Conservation (phyloP, 2,888 invertebrate genomes). For the Taenaris catops region DNA sequence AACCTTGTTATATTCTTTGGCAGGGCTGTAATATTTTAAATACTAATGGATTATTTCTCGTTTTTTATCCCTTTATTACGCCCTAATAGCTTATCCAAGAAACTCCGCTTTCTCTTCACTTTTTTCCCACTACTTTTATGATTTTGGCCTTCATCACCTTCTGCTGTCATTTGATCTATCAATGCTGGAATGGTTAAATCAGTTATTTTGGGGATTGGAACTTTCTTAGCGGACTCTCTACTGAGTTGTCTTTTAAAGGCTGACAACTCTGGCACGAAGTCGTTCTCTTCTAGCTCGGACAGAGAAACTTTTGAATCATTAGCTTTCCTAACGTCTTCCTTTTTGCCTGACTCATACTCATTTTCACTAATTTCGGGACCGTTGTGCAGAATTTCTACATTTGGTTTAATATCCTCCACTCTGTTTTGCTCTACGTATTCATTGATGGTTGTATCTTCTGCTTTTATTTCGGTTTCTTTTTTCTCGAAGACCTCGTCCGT, state of each 20-base stretch:
- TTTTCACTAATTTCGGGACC: constrained; percentile 37
- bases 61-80: constrained; percentile 51
- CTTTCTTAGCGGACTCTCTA: constrained; percentile 46
- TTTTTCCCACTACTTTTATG: constrained; percentile 50
- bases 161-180: constrained; percentile 59
- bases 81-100: constrained; percentile 67
- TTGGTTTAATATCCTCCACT: constrained; percentile 30
- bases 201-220: constrained; percentile 39
- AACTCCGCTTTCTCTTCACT: constrained; percentile 71
- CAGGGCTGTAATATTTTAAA: constrained; percentile 50
- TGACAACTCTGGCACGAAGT: constrained; percentile 57
- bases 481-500: constrained; percentile 61
- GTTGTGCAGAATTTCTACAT: constrained; percentile 41
- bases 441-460: constrained; percentile 23
- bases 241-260: constrained; percentile 49
- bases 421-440: constrained; percentile 22
- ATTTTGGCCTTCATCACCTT: constrained; percentile 53
- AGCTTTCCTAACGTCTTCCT: constrained; percentile 29
- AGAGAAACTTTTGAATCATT: constrained; percentile 49
- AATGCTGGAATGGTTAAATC: constrained; percentile 65
- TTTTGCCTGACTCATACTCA: constrained; percentile 27
- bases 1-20: constrained; percentile 54
- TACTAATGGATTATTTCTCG: constrained; percentile 37
- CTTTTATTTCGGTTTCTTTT: constrained; percentile 34
- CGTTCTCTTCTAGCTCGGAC: constrained; percentile 58